Percentiles rank a stretch among this genome's conserved stretches.
phyloP scores from a whole-genome alignment of 2,797 vertebrate genomes.

The Lepus oiostolus region DNA sequence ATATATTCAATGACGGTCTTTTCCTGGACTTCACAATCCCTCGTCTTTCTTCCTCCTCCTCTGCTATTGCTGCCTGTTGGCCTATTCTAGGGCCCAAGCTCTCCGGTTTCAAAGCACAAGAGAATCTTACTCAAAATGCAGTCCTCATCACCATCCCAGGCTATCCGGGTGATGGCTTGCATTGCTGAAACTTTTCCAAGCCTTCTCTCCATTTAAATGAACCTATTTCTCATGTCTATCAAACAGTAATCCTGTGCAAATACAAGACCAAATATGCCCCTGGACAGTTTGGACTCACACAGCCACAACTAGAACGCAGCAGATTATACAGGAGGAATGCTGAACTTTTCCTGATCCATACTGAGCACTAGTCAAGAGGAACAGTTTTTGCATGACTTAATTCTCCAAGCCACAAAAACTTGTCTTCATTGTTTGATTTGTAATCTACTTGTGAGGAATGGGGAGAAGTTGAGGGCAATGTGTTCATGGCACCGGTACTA shows the following conservation, averaged over 20 bases:
- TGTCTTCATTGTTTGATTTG: slow-evolving; percentile 50
- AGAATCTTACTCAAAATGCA: slow-evolving; percentile 13
- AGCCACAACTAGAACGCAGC: neutral
- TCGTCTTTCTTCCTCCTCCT: slow-evolving; percentile 60
- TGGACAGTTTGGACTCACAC: neutral
- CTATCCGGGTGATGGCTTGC: neutral
- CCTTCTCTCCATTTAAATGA: slow-evolving; percentile 27
- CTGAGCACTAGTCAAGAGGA: slow-evolving; percentile 43
- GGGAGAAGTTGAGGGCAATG: neutral
- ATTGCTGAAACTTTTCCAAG: slow-evolving; percentile 48
- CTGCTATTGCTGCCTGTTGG: slow-evolving; percentile 31
- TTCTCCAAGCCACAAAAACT: slow-evolving; percentile 23
- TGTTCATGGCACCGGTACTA: slow-evolving; percentile 51
- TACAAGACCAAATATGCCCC: neutral
- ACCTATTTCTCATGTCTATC: neutral
- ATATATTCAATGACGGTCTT: slow-evolving; percentile 49
- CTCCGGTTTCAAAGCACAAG: neutral
- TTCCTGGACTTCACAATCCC: slow-evolving; percentile 55
- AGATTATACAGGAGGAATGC: neutral
- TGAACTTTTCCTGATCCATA: slow-evolving; percentile 5
- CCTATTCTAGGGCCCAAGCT: neutral
- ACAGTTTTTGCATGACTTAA: slow-evolving; percentile 60
- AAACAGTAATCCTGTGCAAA: neutral
- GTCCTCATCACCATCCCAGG: neutral
- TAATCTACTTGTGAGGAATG: neutral